A percentile compares a stretch with the other conserved stretches of the same genome.
Evolutionary conservation across 2,797 vertebrate species (phyloP).

Genomic region (Hemibagrus guttatus): DNA sequence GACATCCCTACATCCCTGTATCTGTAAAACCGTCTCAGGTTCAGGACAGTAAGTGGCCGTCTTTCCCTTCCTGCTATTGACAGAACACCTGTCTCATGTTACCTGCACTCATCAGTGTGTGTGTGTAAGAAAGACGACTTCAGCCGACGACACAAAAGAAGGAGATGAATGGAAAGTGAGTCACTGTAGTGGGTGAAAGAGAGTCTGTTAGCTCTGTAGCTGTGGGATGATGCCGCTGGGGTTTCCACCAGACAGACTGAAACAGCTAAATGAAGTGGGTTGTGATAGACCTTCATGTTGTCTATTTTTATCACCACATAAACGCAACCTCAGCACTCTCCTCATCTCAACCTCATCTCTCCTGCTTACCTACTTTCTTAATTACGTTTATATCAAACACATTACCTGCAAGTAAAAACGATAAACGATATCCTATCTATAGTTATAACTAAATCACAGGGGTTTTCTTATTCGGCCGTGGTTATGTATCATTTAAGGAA

Average conservation of each 20-base stretch:
- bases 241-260: slow-evolving; percentile 15
- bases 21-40: neutral
- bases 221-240: neutral
- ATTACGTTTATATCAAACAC: neutral
- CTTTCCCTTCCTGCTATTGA: neutral
- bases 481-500: neutral
- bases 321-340: neutral
- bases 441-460: neutral
- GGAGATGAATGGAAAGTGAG: slow-evolving; percentile 37
- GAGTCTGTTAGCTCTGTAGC: neutral
- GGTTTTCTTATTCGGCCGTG: too few relatives aligned
- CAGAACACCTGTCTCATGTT: slow-evolving; percentile 33
- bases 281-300: neutral
- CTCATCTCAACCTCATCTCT: too few relatives aligned
- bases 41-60: neutral
- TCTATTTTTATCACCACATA: neutral
- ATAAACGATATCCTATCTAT: too few relatives aligned
- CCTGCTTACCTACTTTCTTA: neutral
- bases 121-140: neutral
- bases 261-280: neutral
- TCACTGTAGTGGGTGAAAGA: slow-evolving; percentile 25
- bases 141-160: neutral
- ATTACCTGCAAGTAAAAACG: neutral
- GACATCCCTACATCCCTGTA: neutral
- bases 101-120: slow-evolving; percentile 19